Base-by-base conservation (phyloP, 1,140 invertebrate species). In the Ips nitidus region DNA sequence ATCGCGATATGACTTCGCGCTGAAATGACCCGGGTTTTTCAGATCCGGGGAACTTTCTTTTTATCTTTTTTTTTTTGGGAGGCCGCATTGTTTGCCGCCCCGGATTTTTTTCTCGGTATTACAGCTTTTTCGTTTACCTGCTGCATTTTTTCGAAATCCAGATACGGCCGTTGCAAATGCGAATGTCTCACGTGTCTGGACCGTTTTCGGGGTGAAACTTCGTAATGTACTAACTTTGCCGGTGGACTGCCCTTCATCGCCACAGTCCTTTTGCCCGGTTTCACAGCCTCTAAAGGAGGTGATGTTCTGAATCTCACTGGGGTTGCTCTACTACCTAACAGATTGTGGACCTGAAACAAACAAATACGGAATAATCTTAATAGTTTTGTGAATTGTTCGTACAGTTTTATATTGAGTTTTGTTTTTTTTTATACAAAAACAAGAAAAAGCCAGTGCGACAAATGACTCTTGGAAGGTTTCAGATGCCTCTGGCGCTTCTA, bases 91-190 rank as follows among this genome's bases (percentile, higher is more conserved):
- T 63, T 63, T 63, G 47, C 38, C 22, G 58, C 45, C 45, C 38
- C 41, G 39, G 41, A 59, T 4, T 56, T 37, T 56, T 56, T 22
- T 22, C 22, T 56, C 22, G 38, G 53, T n/a, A 38, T 55, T 55
- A 38, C 52, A 55, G 8, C 37, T 55, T 50, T 50, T 6, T 50
- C 45, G 45, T 42, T 52, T 84, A 92, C 91, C 89, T 93, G 90
- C 84, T 95, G 94, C 94, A 97, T 97, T 86, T 97, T 97, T 83
- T 97, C 94, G 81, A 97, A 97, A 84, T 97, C 94, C 78, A 97
- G 86, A 83, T 92, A 94, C 72, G 94, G 94, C 79, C 94, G 86
- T 77, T 91, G 91, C 70, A 87, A 77, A 84, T 87, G 85, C 71
- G 87, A 77, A 83, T 86, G 81, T 80, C 86, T 80, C 81, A 84